Conservation (phyloP, 1,140 invertebrate genomes). For the Condylostylus longicornis region DNA sequence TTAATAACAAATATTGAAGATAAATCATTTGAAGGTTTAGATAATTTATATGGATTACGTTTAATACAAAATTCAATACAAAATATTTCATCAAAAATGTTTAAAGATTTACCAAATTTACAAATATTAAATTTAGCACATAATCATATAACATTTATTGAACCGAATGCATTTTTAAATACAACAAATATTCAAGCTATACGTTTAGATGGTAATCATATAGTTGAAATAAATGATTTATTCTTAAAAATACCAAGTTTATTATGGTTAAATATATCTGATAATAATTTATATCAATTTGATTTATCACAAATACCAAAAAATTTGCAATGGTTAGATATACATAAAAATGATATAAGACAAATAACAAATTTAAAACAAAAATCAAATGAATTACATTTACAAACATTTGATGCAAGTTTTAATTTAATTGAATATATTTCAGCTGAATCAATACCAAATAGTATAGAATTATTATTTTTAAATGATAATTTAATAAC, state of each 20-base stretch:
- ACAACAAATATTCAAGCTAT: slow-evolving; percentile 70
- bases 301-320: slow-evolving; percentile 73
- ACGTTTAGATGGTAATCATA: slow-evolving; percentile 67
- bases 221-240: slow-evolving; percentile 69
- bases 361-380: slow-evolving; percentile 65
- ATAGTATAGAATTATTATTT: slow-evolving; percentile 62
- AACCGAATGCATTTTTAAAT: slow-evolving; percentile 65
- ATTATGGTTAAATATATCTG: slow-evolving; percentile 79
- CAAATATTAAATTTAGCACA: slow-evolving; percentile 79
- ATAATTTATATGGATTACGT: slow-evolving; percentile 61
- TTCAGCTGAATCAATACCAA: slow-evolving; percentile 51
- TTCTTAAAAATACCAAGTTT: slow-evolving; percentile 69
- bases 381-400: slow-evolving; percentile 46
- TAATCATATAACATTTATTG: slow-evolving; percentile 65
- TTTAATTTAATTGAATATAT: slow-evolving; percentile 66
- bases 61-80: slow-evolving; percentile 77
- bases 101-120: slow-evolving; percentile 62
- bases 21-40: slow-evolving; percentile 65
- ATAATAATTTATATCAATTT: slow-evolving; percentile 79
- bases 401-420: slow-evolving; percentile 67
- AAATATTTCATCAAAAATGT: slow-evolving; percentile 66
- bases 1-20: slow-evolving; percentile 58
- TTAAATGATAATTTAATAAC: slow-evolving; percentile 70
- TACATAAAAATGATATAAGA: slow-evolving; percentile 75
- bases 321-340: slow-evolving; percentile 73